Evolutionary conservation across 2,888 invertebrate genomes (phyloP), one percentile per base, ranked within the genome.

Genomic region (Blomia tropicalis): DNA sequence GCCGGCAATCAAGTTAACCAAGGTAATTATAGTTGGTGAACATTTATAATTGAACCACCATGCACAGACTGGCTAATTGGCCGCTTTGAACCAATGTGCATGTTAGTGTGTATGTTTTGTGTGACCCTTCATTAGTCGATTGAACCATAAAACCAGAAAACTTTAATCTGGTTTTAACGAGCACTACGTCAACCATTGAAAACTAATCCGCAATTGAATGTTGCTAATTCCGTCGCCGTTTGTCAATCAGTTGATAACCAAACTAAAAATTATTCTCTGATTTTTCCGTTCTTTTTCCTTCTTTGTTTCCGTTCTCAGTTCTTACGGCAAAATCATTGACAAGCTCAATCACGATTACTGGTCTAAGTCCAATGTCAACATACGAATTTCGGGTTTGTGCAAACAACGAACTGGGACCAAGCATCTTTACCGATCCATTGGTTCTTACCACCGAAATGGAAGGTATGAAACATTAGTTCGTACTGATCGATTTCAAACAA

Each of bases 391-490:
- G 66, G 25, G 60, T 68, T 7, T 61, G 63, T 47, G 68, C 67
- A 1, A 64, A 66, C 53, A 68, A 68, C 32, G 47, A 62, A 7
- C 58, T 68, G 22, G 68, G 68, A 1, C 31, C 58, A 25, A 67
- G 68, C 51, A 53, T 58, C 3, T 66, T 65, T 31, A 63, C 66
- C 25, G 66, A 65, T 31, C 58, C 63, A 23, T 51, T 68, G 17
- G 54, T 61, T 2, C 60, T 68, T 31, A 66, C 64, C 43, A 72
- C 72, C 29, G 66, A 67, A 1, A 69, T 71, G 64, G 73, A 74
- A 73, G 66, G 68, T 72, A 63, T 29, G 31, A 36, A 17, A 36
- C 7, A 11, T 17, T 17, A 36, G 36, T 47, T 23, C 7, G 19
- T 47, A 7, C 23, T 23, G 7, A 5, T 47, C 47, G 5, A 11